Base-by-base conservation (phyloP, 2,113 vertebrate genomes). In the Meleagris gallopavo region DNA sequence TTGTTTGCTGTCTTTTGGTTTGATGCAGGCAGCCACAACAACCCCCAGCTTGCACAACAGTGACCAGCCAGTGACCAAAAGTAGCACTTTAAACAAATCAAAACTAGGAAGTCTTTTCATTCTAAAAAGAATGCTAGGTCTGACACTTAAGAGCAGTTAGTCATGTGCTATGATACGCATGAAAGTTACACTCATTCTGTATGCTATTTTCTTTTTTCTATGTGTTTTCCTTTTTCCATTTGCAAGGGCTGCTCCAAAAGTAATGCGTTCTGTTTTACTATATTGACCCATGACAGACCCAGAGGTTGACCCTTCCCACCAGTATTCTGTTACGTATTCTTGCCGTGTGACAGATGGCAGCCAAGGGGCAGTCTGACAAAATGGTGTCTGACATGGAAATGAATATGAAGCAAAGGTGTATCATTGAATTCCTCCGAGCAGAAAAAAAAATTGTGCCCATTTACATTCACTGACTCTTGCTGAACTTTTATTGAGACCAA, bases 221-320 rank as follows among this genome's bases (percentile, higher is more conserved):
- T 0, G 0, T 2, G 24, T 79, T 16, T 62, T 41, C 2, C 8
- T 55, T 29, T 82, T 64, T 45, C 0, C 48, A 72, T 46, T 80
- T 91, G 24, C 50, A 52, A 52, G 24, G 24, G 50, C 50, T 52
- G 50, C 52, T 54, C 52, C 52, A 54, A 54, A 54, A 54, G 14
- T 30, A 54, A 30, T 54, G 52, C 52, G 17, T 54, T 54, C 52
- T 54, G 52, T 29, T 30, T 16, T 30, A 54, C 16, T 54, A 30
- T 54, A 54, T 30, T 54, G 52, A 15, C 15, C 27, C 27, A 54
- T 16, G 15, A 30, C 52, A 54, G 15, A 30, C 52, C 16, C 7
- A 29, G 52, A 54, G 52, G 27, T 54, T 16, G 52, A 54, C 29
- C 9, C 52, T 54, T 54, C 27, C 52, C 52, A 27, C 52, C 52